Evolutionary conservation across 2,888 invertebrate genomes (phyloP).

Genomic region (Drosophila quinaria): DNA sequence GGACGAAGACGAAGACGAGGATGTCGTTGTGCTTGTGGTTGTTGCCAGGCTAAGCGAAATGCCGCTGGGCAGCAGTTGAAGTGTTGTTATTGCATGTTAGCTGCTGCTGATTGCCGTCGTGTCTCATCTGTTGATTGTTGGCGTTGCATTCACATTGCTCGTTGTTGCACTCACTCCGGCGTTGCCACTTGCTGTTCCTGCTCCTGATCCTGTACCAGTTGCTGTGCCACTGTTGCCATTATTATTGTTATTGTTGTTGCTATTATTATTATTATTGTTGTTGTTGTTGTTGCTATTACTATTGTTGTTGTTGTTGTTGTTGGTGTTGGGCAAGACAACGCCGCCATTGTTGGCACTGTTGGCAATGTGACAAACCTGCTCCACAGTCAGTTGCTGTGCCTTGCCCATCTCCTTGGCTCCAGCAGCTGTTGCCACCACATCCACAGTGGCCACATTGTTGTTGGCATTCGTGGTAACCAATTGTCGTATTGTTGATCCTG

Average conservation of each 20-base stretch:
- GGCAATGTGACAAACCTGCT: constrained; percentile 62
- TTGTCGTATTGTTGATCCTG: constrained; percentile 58
- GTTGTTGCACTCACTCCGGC: constrained; percentile 54
- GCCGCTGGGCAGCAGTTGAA: constrained; percentile 59
- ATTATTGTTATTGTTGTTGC: constrained; percentile 27
- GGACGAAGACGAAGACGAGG: constrained; percentile 19
- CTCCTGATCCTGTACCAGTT: constrained; percentile 31
- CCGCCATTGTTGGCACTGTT: constrained; percentile 71
- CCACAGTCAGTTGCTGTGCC: constrained; percentile 62
- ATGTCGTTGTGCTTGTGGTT: constrained; percentile 15
- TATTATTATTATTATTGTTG: constrained; percentile 21
- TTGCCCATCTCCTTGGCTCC: constrained; percentile 67
- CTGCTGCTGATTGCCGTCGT: constrained; percentile 72
- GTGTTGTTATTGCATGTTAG: constrained; percentile 81
- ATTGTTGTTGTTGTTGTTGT: constrained; percentile 31
- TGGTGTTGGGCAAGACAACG: constrained; percentile 57
- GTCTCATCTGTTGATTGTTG: constrained; percentile 86
- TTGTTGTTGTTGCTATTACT: constrained; percentile 34
- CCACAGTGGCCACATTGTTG: constrained; percentile 37
- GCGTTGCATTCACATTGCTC: constrained; percentile 64
- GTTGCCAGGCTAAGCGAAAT: constrained; percentile 51
- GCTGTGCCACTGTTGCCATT: constrained; percentile 30
- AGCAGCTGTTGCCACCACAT: background rate
- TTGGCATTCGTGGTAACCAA: constrained; percentile 72
- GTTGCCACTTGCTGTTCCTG: constrained; percentile 29